Percentiles rank a stretch among this genome's conserved stretches.
phyloP scores from a whole-genome alignment of 2,113 vertebrate genomes.

The Eurystomus gularis region DNA sequence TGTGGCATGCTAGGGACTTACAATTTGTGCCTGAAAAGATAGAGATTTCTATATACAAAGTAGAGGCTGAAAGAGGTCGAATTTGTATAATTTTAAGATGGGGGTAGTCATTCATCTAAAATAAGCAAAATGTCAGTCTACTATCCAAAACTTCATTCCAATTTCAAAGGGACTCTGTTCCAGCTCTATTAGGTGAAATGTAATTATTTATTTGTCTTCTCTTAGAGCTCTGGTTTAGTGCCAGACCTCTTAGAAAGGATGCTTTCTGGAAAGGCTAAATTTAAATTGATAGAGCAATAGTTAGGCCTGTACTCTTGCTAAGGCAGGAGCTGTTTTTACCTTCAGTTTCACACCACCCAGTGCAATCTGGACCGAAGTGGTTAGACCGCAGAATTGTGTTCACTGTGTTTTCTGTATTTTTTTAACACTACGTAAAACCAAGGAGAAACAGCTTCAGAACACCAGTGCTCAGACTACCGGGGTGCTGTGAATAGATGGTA shows the following conservation, averaged over 20 bases:
- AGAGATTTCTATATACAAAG: not conserved
- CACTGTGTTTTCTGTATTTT: not conserved
- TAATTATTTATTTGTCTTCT: not conserved
- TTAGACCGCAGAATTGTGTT: not conserved
- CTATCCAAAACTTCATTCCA: not conserved
- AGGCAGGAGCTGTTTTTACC: not conserved
- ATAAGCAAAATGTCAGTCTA: not conserved
- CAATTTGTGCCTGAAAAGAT: not conserved
- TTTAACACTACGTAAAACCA: not conserved
- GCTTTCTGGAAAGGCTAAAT: not conserved
- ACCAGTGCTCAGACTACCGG: not conserved
- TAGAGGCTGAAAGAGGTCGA: not conserved
- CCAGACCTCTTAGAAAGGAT: not conserved
- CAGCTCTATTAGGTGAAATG: not conserved
- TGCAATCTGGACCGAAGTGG: not conserved
- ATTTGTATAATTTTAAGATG: not conserved
- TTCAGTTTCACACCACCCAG: not conserved
- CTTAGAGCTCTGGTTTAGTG: not conserved
- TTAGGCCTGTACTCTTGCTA: not conserved
- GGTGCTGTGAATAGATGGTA: accelerated
- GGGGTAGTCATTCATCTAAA: not conserved
- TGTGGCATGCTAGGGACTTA: not conserved
- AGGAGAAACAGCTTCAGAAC: not conserved
- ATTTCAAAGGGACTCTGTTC: not conserved
- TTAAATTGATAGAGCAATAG: not conserved